Base-by-base conservation (phyloP, 2,888 invertebrate species). In the Hofmannophila pseudospretella region DNA sequence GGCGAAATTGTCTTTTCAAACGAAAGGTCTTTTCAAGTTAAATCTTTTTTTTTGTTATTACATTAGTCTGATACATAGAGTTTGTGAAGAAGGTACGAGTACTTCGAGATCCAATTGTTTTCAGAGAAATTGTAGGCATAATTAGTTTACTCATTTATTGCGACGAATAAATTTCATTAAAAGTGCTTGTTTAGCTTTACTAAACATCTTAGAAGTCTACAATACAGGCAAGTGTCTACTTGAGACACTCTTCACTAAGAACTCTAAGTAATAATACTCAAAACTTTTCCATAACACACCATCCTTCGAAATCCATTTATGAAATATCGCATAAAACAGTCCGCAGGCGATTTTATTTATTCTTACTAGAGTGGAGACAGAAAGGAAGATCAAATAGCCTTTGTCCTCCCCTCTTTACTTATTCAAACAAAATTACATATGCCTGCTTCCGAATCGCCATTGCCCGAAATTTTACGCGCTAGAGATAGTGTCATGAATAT, bases 361-460 rank as follows among this genome's bases (percentile, higher is more conserved):
- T 68, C 69, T 64, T 50, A 20, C 26, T 19, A 4, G 42, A 57
- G 46, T 54, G 50, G 54, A 72, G 66, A 73, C 65, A 69, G 68
- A 71, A 59, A 54, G 53, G 55, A 58, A 84, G 81, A 84, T 84
- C 84, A 82, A 86, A 86, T 82, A 78, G 79, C 78, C 75, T 86
- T 86, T 85, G 85, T 85, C 82, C 77, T 78, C 69, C 75, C 80
- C 76, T 78, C 73, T 77, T 85, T 85, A 82, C 84, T 84, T 86
- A 85, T 86, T 84, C 85, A 86, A 85, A 86, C 84, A 86, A 84
- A 85, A 85, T 86, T 86, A 86, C 85, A 82, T 86, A 85, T 85
- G 85, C 85, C 76, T 72, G 78, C 75, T 78, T 75, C 77, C 69
- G 80, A 78, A 82, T 85, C 77, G 80, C 84, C 81, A 78, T 78